Evolutionary conservation across 1,140 invertebrate genomes (phyloP), one percentile per base, ranked within the genome.

Genomic region (Aphis gossypii): DNA sequence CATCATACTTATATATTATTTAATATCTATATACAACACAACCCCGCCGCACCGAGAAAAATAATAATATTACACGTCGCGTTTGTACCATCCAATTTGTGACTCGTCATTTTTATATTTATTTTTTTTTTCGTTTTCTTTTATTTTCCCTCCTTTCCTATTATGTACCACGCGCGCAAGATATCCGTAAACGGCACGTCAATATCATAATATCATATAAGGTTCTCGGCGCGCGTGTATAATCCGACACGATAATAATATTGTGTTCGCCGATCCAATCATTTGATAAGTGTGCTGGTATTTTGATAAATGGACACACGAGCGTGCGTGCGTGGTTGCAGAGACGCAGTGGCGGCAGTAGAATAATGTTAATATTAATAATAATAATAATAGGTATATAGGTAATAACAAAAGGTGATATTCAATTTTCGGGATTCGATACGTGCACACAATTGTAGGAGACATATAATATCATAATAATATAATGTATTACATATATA

Each of bases 221-320:
- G 23, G 51, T 90, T 23, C 35, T 90, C 48, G 35, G 54, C 14
- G 68, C 21, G 68, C 48, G 25, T 84, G 7, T 84, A 54, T 56
- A 93, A 93, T 86, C 51, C 48, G 92, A 93, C 82, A 86, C 23
- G 92, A 93, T 93, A 93, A 86, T 93, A 93, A 84, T 56, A 93
- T 93, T 84, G 35, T 93, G 92, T 86, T 93, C 92, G 92, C 92
- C 92, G 92, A 93, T 93, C 92, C 92, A 93, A 93, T 93, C 76
- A 84, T 84, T 84, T 84, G 92, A 93, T 93, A 93, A 93, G 48
- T 48, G 41, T 11, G 56, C 54, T 68, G 38, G 89, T 68, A 21
- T 84, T 93, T 93, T 93, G 92, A 93, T 93, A 93, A 93, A 93
- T 93, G 92, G 76, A 93, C 82, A 41, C 44, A 25, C 68, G 46